phyloP scores from a whole-genome alignment of 92 coral and sea anemone species.

The Siderastrea siderea region DNA sequence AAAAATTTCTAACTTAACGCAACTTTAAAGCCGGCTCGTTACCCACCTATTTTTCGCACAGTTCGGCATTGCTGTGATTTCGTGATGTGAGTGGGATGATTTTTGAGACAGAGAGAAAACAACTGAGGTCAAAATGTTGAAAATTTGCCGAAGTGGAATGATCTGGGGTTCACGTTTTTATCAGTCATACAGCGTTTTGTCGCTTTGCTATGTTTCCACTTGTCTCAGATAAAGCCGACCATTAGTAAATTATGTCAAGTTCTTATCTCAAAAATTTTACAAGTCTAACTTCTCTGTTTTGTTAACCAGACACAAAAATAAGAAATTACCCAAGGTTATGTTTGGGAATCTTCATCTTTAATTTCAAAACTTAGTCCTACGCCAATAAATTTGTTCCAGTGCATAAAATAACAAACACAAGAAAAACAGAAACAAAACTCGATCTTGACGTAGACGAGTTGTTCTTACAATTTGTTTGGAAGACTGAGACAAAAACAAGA shows the following conservation, averaged over 20 bases:
- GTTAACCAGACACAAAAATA: background rate
- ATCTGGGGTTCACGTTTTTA: background rate
- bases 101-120: background rate
- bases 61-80: background rate
- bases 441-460: background rate
- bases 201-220: background rate
- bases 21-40: too few relatives aligned
- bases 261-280: conserved; percentile 12
- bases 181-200: background rate
- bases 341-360: background rate
- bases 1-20: too few relatives aligned
- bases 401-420: background rate
- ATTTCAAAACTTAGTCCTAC: background rate
- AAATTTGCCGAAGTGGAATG: background rate
- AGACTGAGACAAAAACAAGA: background rate
- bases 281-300: conserved; percentile 12
- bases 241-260: background rate
- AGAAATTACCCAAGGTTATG: background rate
- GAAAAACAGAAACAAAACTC: background rate
- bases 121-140: background rate
- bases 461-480: background rate
- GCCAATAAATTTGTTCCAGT: background rate
- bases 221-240: background rate
- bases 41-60: background rate
- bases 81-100: background rate